These are phyloP conservation scores for Kryptolebias marmoratus DNA, from an alignment of 2,113 vertebrate genomes.

Conservation along the genomic window DNA sequence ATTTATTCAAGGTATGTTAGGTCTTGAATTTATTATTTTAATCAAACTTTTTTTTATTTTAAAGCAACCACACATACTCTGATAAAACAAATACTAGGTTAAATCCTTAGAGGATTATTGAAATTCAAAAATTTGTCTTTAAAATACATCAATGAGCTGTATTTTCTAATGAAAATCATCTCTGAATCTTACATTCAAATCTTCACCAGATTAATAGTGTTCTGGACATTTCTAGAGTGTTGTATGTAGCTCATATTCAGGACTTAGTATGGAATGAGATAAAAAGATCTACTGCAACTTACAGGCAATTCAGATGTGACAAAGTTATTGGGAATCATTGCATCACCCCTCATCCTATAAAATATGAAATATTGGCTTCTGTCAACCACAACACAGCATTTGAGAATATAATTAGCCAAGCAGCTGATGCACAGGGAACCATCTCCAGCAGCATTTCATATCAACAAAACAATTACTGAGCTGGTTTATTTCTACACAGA, in stretches of 20 bases:
- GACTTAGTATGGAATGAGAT: slow-evolving; percentile 17
- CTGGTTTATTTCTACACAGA: slow-evolving; percentile 31
- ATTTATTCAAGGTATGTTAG: too few relatives aligned
- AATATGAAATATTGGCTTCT: slow-evolving; percentile 10
- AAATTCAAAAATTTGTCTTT: too few relatives aligned
- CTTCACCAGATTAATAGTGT: too few relatives aligned
- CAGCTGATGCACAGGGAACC: slow-evolving; percentile 17
- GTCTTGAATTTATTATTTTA: too few relatives aligned
- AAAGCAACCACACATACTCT: too few relatives aligned
- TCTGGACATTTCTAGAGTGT: not conserved
- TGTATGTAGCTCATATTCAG: slow-evolving; percentile 37
- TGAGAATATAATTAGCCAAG: slow-evolving; percentile 52
- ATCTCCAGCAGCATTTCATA: slow-evolving; percentile 32
- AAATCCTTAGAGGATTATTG: too few relatives aligned
- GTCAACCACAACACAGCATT: slow-evolving; percentile 1
- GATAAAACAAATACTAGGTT: too few relatives aligned
- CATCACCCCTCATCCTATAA: not conserved
- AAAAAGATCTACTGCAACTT: not conserved
- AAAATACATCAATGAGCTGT: not conserved
- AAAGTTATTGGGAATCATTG: slow-evolving; percentile 30
- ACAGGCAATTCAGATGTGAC: not conserved
- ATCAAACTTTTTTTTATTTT: too few relatives aligned
- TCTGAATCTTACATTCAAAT: too few relatives aligned
- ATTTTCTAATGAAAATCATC: not conserved
- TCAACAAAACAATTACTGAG: slow-evolving; percentile 17